These are phyloP conservation scores for Epicampocera succincta DNA, from an alignment of 2,888 invertebrate genomes.

Conservation along the genomic window DNA sequence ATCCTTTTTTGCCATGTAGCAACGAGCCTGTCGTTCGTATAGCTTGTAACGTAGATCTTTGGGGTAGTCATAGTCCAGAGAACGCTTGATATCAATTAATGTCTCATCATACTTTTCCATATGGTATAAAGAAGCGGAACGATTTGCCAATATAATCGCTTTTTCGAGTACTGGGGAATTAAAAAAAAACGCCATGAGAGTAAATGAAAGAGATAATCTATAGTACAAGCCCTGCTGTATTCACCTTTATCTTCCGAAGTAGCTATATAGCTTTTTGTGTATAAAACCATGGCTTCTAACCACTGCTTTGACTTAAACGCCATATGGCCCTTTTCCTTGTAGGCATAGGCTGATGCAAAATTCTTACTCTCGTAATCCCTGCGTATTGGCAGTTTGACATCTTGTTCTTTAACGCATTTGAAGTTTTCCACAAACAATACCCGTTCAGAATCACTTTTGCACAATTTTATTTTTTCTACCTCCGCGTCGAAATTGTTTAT, in stretches of 20 bases:
- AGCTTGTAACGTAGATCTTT: conserved; percentile 88
- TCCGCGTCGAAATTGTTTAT: conserved; percentile 83
- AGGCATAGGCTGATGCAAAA: conserved; percentile 84
- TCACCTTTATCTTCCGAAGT: conserved; percentile 87
- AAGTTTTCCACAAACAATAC: conserved; percentile 84
- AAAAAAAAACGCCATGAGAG: not conserved
- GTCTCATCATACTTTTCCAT: conserved; percentile 86
- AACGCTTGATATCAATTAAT: conserved; percentile 87
- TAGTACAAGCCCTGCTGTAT: conserved; percentile 1
- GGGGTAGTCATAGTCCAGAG: conserved; percentile 86
- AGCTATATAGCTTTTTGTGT: conserved; percentile 86
- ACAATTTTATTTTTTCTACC: conserved; percentile 85
- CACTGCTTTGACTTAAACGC: conserved; percentile 88
- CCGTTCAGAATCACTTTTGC: conserved; percentile 86
- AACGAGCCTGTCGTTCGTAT: conserved; percentile 88
- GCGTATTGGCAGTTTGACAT: conserved; percentile 83
- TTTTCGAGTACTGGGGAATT: conserved; percentile 83
- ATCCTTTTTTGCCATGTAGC: conserved; percentile 86
- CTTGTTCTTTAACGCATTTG: conserved; percentile 81
- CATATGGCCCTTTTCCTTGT: conserved; percentile 88
- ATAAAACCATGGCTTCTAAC: conserved; percentile 86
- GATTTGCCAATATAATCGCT: conserved; percentile 88
- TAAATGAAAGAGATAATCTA: not conserved
- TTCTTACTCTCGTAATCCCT: conserved; percentile 83
- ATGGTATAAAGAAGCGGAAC: conserved; percentile 90